Evolutionary conservation across 2,113 vertebrate species (phyloP).

Genomic region (Campylomormyrus tamandua): DNA sequence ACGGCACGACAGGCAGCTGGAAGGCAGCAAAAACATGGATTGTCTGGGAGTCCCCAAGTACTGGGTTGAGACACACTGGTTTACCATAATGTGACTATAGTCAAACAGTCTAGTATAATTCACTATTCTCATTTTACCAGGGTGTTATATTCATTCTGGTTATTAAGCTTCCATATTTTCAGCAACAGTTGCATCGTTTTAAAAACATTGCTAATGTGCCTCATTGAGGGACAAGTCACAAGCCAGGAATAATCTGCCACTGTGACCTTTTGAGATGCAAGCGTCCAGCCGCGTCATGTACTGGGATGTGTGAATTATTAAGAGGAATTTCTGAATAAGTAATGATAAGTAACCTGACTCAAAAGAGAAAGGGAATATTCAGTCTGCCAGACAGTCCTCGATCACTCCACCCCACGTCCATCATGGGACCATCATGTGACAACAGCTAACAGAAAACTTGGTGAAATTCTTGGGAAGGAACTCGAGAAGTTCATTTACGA

Average conservation of each 20-base stretch:
- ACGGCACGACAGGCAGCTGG: not conserved
- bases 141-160: not conserved
- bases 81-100: not conserved
- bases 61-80: not conserved
- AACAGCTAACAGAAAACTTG: not conserved
- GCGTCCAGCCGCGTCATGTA: not conserved
- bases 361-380: slow-evolving; percentile 38
- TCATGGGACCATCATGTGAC: not conserved
- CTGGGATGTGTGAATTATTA: slow-evolving; percentile 6
- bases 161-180: not conserved
- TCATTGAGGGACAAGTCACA: not conserved
- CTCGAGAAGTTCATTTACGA: not conserved
- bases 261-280: slow-evolving; percentile 1
- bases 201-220: not conserved
- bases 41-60: not conserved
- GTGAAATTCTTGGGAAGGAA: not conserved
- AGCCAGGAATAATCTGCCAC: not conserved
- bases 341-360: not conserved
- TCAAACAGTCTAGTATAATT: not conserved
- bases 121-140: not conserved
- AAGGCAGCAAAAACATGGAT: not conserved
- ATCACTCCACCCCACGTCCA: not conserved
- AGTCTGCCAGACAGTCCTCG: slow-evolving; percentile 55
- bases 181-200: not conserved
- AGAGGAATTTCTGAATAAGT: slow-evolving; percentile 11